Evolutionary conservation across 2,113 vertebrate species (phyloP).

Genomic region (Ageneiosus marmoratus): DNA sequence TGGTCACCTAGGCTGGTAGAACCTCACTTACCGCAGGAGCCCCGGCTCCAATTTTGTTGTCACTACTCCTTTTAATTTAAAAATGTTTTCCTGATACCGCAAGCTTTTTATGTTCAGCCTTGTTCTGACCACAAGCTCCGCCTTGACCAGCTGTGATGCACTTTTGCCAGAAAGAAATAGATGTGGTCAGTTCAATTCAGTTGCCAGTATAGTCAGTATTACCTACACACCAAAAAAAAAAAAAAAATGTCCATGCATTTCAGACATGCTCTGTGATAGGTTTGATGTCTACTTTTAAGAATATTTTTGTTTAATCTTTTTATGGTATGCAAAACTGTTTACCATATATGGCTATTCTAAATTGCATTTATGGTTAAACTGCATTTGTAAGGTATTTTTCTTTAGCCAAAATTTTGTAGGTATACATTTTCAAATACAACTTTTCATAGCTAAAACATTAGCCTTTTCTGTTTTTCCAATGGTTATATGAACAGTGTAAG

Average conservation of each 20-base stretch:
- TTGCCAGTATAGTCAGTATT: no score
- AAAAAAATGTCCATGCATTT: neutral
- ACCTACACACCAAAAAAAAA: no score
- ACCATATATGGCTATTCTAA: neutral
- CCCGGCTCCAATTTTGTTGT: conserved; percentile 13
- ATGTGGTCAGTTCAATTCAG: conserved; percentile 14
- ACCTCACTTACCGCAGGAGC: no score
- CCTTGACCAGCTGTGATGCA: neutral
- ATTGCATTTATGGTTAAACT: neutral
- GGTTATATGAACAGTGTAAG: neutral
- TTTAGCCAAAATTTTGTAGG: neutral
- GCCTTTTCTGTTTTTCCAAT: neutral
- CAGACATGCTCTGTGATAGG: neutral
- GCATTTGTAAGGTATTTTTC: neutral
- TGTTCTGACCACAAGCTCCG: neutral
- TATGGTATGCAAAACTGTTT: neutral
- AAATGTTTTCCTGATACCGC: conserved; percentile 2
- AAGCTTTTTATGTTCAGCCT: neutral
- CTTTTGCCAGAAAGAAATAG: conserved; percentile 31
- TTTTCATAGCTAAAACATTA: neutral
- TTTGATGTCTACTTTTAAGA: neutral
- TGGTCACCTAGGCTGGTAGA: conserved; percentile 41
- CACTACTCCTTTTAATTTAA: conserved; percentile 26
- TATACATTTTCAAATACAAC: neutral
- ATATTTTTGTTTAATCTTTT: neutral